These are phyloP conservation scores for Sebastes matsubarae DNA, from an alignment of 2,797 vertebrate genomes.

Conservation along the genomic window DNA sequence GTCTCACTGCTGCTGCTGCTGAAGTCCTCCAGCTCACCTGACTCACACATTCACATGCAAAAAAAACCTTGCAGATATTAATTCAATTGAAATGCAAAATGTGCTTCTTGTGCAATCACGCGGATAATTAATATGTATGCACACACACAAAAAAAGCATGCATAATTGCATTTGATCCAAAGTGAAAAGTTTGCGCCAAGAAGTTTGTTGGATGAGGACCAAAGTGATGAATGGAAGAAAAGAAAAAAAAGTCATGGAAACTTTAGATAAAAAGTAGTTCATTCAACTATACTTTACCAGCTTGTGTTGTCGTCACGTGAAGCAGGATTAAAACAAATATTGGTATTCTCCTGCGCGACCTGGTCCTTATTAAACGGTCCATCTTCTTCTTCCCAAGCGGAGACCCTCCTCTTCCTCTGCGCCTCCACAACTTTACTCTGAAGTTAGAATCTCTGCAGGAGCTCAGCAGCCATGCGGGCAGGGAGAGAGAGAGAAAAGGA, in stretches of 20 bases:
- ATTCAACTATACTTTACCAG: conserved; percentile 77
- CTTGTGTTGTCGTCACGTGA: conserved; percentile 57
- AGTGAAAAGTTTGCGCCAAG: not conserved
- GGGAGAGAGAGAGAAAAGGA: not conserved
- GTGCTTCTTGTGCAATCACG: not conserved
- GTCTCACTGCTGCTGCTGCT: not conserved
- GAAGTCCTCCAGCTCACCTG: conserved; percentile 30
- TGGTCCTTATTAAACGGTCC: conserved; percentile 70
- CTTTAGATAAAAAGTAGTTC: not conserved
- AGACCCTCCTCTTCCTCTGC: conserved; percentile 55
- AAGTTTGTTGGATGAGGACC: not conserved
- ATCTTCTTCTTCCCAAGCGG: conserved; percentile 74
- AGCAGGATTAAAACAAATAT: conserved; percentile 69
- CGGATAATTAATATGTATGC: not conserved
- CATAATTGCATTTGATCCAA: not conserved
- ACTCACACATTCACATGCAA: not conserved
- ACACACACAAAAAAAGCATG: not conserved
- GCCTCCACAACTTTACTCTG: conserved; percentile 52
- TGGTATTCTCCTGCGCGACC: conserved; percentile 59
- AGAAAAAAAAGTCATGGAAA: conserved; percentile 7
- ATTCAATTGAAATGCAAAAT: no score
- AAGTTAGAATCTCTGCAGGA: conserved; percentile 34
- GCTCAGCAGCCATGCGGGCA: conserved; percentile 73
- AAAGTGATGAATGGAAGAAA: conserved; percentile 10
- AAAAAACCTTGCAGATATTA: not conserved